phyloP scores from a whole-genome alignment of 2,888 invertebrate genomes.

The Zelleria hepariella region DNA sequence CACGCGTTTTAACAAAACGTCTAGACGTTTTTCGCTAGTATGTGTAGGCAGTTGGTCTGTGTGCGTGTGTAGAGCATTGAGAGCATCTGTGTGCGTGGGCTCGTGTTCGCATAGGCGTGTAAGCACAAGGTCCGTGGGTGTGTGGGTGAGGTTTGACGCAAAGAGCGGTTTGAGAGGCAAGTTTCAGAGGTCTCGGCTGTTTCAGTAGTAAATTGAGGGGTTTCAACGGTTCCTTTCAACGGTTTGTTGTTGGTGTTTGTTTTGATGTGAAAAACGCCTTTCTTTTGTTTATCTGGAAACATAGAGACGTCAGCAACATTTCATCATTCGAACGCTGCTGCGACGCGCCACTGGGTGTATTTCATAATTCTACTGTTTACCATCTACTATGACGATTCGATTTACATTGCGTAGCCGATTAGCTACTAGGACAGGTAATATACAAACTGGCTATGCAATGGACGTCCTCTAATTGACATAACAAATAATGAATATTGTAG shows the following conservation, averaged over 20 bases:
- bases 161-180: neutral
- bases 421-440: too few relatives aligned
- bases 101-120: constrained; percentile 19
- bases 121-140: constrained; percentile 3
- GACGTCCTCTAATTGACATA: too few relatives aligned
- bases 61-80: constrained; percentile 15
- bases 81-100: constrained; percentile 26
- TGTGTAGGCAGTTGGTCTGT: constrained; percentile 7
- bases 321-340: too few relatives aligned
- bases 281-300: neutral
- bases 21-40: constrained; percentile 42
- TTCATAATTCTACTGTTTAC: too few relatives aligned
- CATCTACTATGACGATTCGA: too few relatives aligned
- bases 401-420: too few relatives aligned
- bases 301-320: too few relatives aligned
- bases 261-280: neutral
- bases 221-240: neutral
- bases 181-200: neutral
- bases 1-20: constrained; percentile 64
- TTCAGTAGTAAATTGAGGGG: neutral
- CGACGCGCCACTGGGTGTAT: too few relatives aligned
- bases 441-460: too few relatives aligned
- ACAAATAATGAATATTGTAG: too few relatives aligned
- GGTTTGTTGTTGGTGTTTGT: neutral
- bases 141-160: neutral